Evolutionary conservation across 2,888 invertebrate genomes (phyloP).

Genomic region (Girardia tigrina): DNA sequence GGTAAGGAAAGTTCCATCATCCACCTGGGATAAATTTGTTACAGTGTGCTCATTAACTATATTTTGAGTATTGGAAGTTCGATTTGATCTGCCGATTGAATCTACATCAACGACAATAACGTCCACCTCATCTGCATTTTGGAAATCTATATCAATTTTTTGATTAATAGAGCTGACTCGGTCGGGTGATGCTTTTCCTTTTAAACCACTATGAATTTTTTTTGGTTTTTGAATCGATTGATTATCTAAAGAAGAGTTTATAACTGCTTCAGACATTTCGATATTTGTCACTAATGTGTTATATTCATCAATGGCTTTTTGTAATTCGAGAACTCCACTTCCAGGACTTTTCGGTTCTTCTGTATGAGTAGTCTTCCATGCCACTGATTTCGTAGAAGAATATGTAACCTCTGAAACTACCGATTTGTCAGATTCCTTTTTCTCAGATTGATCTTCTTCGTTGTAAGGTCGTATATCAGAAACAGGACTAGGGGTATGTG

Average conservation of each 20-base stretch:
- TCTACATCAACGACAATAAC: background rate
- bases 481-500: background rate
- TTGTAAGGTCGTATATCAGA: background rate
- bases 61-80: background rate
- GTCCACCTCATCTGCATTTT: background rate
- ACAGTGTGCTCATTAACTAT: background rate
- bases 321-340: background rate
- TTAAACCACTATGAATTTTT: background rate
- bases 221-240: background rate
- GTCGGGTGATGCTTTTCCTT: background rate
- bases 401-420: background rate
- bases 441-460: background rate
- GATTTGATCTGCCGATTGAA: background rate
- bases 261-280: background rate
- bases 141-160: background rate
- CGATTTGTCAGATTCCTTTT: background rate
- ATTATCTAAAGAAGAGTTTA: background rate
- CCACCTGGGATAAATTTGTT: background rate
- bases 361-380: background rate
- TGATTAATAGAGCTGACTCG: background rate
- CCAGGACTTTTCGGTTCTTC: background rate
- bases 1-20: too few species aligned
- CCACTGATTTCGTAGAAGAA: background rate
- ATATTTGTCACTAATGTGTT: background rate
- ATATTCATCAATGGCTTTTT: conserved; percentile 12